Evolutionary conservation across 2,797 vertebrate species (phyloP).

Genomic region (Knipowitschia caucasica): DNA sequence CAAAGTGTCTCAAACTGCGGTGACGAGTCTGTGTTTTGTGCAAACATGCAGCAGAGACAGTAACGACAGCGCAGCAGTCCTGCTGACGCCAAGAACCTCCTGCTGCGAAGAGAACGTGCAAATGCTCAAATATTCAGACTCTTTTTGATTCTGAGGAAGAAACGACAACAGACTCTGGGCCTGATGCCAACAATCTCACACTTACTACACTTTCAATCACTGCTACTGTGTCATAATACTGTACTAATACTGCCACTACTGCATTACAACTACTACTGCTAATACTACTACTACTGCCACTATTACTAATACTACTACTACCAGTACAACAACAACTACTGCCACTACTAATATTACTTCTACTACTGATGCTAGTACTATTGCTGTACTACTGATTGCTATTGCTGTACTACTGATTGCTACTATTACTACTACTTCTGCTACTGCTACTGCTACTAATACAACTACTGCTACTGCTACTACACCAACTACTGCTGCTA

Average conservation of each 20-base stretch:
- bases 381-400: background rate
- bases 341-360: background rate
- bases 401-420: background rate
- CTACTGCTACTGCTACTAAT: too few relatives aligned
- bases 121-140: slow-evolving; percentile 53
- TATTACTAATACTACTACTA: background rate
- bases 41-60: slow-evolving; percentile 15
- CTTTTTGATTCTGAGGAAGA: slow-evolving; percentile 13
- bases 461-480: background rate
- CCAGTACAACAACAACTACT: background rate
- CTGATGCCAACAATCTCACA: slow-evolving; percentile 18
- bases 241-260: background rate
- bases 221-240: background rate
- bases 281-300: background rate
- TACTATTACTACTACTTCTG: background rate
- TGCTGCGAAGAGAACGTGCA: slow-evolving; percentile 19
- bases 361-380: background rate
- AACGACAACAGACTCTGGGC: slow-evolving; percentile 8
- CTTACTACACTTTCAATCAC: background rate
- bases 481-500: background rate
- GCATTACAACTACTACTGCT: background rate
- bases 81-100: slow-evolving; percentile 29
- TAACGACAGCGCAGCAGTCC: slow-evolving; percentile 27
- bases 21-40: slow-evolving; percentile 28
- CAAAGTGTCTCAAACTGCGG: slow-evolving; percentile 8